Evolutionary conservation across 2,888 invertebrate genomes (phyloP).

Genomic region (Slavum lentiscoides): DNA sequence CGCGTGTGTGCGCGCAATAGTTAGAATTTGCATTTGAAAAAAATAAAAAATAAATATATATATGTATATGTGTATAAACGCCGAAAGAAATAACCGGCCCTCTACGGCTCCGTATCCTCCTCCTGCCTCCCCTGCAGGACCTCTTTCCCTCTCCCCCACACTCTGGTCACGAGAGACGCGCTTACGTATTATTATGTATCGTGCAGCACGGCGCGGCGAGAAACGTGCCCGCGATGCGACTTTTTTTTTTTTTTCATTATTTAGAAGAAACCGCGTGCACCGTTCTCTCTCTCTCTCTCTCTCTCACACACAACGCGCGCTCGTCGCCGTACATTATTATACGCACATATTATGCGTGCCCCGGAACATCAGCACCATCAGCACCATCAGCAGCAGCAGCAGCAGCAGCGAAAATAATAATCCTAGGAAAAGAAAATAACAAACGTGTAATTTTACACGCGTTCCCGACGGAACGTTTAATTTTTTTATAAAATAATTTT

Average conservation of each 20-base stretch:
- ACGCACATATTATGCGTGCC: too few species aligned
- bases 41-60: constrained; percentile 16
- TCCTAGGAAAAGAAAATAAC: not conserved
- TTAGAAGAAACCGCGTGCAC: constrained; percentile 32
- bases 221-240: constrained; percentile 42
- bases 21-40: constrained; percentile 52
- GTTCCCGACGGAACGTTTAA: too few species aligned
- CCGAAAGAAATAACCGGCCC: constrained; percentile 17
- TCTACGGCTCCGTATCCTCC: not conserved
- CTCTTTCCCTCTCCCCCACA: not conserved
- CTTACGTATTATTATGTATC: constrained; percentile 4
- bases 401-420: not conserved
- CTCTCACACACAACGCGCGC: not conserved
- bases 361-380: too few species aligned
- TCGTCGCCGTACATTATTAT: not conserved
- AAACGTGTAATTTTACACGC: not conserved
- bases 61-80: not conserved
- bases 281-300: not conserved
- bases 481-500: too few species aligned
- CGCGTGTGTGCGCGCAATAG: constrained; percentile 26
- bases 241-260: constrained; percentile 32
- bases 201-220: constrained; percentile 48
- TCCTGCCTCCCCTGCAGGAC: not conserved
- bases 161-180: not conserved
- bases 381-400: too few species aligned